Evolutionary conservation across 2,888 invertebrate species (phyloP), one percentile per base, ranked within the genome.

Genomic region (Polymixis lichenea): DNA sequence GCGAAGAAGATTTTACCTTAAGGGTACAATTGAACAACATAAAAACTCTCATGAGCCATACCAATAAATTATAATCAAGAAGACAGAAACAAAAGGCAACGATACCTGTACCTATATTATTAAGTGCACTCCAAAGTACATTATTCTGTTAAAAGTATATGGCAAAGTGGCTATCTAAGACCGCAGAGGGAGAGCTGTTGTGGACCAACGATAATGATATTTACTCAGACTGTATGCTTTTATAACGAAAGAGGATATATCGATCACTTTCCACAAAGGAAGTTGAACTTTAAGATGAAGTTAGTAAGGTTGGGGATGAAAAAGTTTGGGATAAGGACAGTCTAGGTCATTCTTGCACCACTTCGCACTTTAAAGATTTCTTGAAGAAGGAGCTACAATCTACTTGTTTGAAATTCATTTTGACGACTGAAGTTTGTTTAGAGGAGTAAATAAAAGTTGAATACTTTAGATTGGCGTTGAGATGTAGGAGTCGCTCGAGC

Each of bases 141-240:
- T 84, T 38, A 83, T 80, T 61, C 81, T 80, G 56, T 81, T 85
- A 78, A 83, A 80, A 90, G 88, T 91, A 88, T 91, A 90, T 90
- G 87, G 88, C 90, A 90, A 93, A 94, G 92, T 94, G 93, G 91
- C 92, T 92, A 93, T 93, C 92, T 93, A 86, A 90, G 90, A 92
- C 92, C 92, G 68, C 88, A 86, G 85, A 85, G 86, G 84, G 89
- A 92, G 90, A 90, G 88, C 92, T 93, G 93, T 93, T 94, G 94
- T 94, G 92, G 94, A 94, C 93, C 89, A 86, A 89, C 92, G 84
- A 91, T 95, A 95, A 95, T 95, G 93, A 95, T 94, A 94, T 95
- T 95, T 95, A 93, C 94, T 91, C 90, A 89, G 90, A 90, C 90
- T 86, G 81, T 79, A 78, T 28, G 56, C 62, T 65, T 58, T 75